phyloP scores from a whole-genome alignment of 1,140 invertebrate genomes.

The Zophobas morio region DNA sequence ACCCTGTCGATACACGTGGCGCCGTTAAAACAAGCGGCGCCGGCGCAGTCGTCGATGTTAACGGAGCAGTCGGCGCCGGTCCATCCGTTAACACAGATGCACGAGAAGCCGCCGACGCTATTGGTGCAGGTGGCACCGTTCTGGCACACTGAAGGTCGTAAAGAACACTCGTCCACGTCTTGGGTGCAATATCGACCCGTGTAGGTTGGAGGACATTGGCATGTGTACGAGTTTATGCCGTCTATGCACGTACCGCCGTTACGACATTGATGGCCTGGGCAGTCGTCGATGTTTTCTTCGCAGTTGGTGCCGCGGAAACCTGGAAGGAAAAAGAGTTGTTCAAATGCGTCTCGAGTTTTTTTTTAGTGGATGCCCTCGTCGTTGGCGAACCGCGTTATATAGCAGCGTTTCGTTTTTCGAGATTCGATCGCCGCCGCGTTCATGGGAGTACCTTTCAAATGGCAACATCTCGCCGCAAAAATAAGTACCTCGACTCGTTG shows the following conservation, averaged over 20 bases:
- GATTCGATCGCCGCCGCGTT: no score
- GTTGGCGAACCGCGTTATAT: no score
- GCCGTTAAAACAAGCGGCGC: conserved; percentile 95
- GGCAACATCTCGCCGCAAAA: not conserved
- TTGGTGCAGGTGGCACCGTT: conserved; percentile 97
- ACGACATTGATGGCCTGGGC: conserved; percentile 89
- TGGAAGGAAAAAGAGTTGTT: conserved; percentile 66
- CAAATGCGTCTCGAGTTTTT: no score
- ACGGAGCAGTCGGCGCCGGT: conserved; percentile 91
- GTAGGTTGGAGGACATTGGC: conserved; percentile 89
- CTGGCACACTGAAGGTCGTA: conserved; percentile 88
- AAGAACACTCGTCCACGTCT: conserved; percentile 86
- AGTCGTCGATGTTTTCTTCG: conserved; percentile 93
- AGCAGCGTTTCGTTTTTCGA: no score
- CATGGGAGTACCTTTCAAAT: no score
- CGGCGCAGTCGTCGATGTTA: conserved; percentile 95
- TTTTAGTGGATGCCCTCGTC: no score
- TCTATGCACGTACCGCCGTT: conserved; percentile 93
- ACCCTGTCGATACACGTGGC: conserved; percentile 97
- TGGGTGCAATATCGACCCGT: conserved; percentile 87
- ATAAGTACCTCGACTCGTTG: conserved; percentile 43
- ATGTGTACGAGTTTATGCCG: conserved; percentile 89
- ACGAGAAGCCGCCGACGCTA: conserved; percentile 90
- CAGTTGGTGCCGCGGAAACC: conserved; percentile 90
- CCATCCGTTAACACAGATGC: conserved; percentile 98